Percentiles rank a stretch among this genome's conserved stretches.
Conservation (phyloP, 2,888 invertebrate genomes). For the Aricia artaxerxes region DNA sequence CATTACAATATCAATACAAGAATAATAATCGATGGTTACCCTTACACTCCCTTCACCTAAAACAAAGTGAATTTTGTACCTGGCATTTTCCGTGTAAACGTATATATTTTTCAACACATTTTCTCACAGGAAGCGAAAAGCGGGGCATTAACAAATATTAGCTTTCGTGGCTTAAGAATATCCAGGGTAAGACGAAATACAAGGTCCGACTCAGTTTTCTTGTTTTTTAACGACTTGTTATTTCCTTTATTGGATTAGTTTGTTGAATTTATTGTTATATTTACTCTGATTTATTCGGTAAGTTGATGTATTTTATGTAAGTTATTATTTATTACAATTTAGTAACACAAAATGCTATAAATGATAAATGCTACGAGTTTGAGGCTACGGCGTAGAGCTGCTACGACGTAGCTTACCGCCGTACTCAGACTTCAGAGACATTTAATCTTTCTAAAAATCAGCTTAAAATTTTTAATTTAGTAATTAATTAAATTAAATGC, state of each 20-base stretch:
- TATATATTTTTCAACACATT: neutral
- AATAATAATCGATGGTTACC: too few relatives aligned
- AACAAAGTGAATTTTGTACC: neutral
- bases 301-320: neutral
- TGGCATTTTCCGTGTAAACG: neutral
- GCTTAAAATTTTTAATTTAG: too few relatives aligned
- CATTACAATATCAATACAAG: too few relatives aligned
- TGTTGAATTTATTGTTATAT: neutral
- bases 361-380: too few relatives aligned
- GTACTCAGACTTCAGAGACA: too few relatives aligned
- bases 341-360: neutral
- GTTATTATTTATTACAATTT: neutral
- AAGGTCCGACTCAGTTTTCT: neutral
- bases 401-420: too few relatives aligned
- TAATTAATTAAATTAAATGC: too few relatives aligned
- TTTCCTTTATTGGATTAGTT: neutral
- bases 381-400: too few relatives aligned
- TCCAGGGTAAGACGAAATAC: neutral
- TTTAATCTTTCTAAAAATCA: too few relatives aligned
- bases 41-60: neutral
- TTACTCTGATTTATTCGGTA: neutral
- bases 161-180: conserved; percentile 2
- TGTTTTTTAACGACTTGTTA: neutral
- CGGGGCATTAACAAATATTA: neutral
- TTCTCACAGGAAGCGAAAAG: neutral